These are phyloP conservation scores for Parasteatoda tepidariorum DNA, from an alignment of 1,140 invertebrate genomes.

Conservation along the genomic window DNA sequence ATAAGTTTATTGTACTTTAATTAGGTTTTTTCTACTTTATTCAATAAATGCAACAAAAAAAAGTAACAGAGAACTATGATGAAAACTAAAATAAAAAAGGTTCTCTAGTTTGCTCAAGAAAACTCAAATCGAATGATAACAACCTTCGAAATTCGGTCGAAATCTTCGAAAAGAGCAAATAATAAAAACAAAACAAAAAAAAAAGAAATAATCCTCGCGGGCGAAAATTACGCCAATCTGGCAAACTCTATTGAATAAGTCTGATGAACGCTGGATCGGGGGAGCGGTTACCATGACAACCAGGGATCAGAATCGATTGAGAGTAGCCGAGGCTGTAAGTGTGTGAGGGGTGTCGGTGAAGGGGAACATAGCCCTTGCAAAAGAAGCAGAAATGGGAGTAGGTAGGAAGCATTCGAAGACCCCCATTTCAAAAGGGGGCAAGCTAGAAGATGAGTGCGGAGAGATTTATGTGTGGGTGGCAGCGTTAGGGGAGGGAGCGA, in stretches of 20 bases:
- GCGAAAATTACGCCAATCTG: conserved; percentile 29
- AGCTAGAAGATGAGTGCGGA: conserved; percentile 43
- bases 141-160: no score
- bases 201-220: no score
- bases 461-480: conserved; percentile 50
- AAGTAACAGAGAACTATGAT: no score
- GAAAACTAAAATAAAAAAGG: no score
- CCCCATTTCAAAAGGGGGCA: conserved; percentile 8
- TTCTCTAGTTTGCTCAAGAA: no score
- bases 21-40: no score
- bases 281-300: conserved; percentile 48
- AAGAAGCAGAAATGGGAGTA: conserved; percentile 9
- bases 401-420: not conserved
- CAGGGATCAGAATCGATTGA: conserved; percentile 58
- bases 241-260: conserved; percentile 7
- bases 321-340: conserved; percentile 56
- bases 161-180: no score
- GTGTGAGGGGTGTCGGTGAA: not conserved
- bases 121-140: no score
- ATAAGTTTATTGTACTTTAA: no score
- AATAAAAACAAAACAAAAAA: no score
- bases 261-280: conserved; percentile 51
- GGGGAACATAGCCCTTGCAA: not conserved
- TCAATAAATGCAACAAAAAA: no score
- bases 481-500: not conserved